Evolutionary conservation across 2,797 vertebrate genomes (phyloP), one percentile per base, ranked within the genome.

Genomic region (Brachymystax lenok): DNA sequence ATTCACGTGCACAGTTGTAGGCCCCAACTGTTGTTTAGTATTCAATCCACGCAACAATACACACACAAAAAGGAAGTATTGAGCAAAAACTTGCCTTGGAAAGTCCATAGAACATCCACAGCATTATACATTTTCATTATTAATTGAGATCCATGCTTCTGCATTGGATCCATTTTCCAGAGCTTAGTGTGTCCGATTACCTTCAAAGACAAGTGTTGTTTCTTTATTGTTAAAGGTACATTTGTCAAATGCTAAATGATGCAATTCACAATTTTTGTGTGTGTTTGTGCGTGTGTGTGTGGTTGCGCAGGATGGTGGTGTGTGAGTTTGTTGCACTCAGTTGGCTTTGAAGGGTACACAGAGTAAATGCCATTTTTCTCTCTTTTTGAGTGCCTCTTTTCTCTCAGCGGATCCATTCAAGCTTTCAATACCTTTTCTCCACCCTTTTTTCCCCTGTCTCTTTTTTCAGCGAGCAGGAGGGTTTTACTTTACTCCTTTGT

Each of bases 401-500:
- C 92, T 87, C 86, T 85, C 82, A 77, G 87, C 84, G 83, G 89
- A 93, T 93, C 89, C 87, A 91, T 90, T 94, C 89, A 91, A 88
- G 86, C 92, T 93, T 94, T 94, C 91, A 92, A 91, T 94, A 92
- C 81, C 91, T 93, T 92, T 87, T 84, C 87, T 90, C 84, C 89
- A 89, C 80, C 86, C 91, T 90, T 90, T 89, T 90, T 88, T 86
- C 89, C 90, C 84, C 89, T 92, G 90, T 90, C 89, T 93, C 92
- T 92, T 94, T 96, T 97, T 96, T 96, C 95, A 96, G 95, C 95
- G 90, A 97, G 96, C 96, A 97, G 94, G 94, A 96, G 96, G 96
- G 96, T 96, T 98, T 98, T 96, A 96, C 96, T 98, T 98, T 95
- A 97, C 97, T 98, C 97, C 96, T 97, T 97, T 97, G 97, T 98